phyloP scores from a whole-genome alignment of 2,888 invertebrate genomes.

The Drosophila mulleri region DNA sequence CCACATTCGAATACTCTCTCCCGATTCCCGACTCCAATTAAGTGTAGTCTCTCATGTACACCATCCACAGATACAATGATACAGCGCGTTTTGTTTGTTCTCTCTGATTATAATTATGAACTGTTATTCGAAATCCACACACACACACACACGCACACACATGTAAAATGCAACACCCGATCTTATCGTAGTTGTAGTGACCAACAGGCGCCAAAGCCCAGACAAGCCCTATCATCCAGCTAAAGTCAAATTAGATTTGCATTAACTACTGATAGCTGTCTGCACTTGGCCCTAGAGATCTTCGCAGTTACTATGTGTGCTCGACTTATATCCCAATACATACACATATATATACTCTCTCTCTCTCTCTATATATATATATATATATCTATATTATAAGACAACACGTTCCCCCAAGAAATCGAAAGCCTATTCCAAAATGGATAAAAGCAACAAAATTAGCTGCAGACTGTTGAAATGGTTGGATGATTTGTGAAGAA shows the following conservation, averaged over 20 bases:
- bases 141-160: neutral
- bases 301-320: constrained; percentile 11
- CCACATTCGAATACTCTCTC: constrained; percentile 51
- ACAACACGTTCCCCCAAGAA: constrained; percentile 84
- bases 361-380: neutral
- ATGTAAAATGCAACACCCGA: constrained; percentile 20
- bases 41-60: constrained; percentile 41
- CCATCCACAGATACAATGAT: constrained; percentile 31
- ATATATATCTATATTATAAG: constrained; percentile 9
- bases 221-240: constrained; percentile 35
- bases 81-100: constrained; percentile 19
- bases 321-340: constrained; percentile 21
- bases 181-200: constrained; percentile 44
- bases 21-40: constrained; percentile 27
- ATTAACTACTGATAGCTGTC: constrained; percentile 46
- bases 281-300: constrained; percentile 48
- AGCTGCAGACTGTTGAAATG: constrained; percentile 55
- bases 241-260: constrained; percentile 27
- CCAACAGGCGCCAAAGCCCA: constrained; percentile 22
- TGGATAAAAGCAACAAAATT: constrained; percentile 33
- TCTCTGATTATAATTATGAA: constrained; percentile 2
- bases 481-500: constrained; percentile 61
- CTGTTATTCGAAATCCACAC: neutral
- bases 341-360: neutral
- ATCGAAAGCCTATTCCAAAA: constrained; percentile 83